Evolutionary conservation across 2,888 invertebrate species (phyloP).

Genomic region (Agrilus cyanescens): DNA sequence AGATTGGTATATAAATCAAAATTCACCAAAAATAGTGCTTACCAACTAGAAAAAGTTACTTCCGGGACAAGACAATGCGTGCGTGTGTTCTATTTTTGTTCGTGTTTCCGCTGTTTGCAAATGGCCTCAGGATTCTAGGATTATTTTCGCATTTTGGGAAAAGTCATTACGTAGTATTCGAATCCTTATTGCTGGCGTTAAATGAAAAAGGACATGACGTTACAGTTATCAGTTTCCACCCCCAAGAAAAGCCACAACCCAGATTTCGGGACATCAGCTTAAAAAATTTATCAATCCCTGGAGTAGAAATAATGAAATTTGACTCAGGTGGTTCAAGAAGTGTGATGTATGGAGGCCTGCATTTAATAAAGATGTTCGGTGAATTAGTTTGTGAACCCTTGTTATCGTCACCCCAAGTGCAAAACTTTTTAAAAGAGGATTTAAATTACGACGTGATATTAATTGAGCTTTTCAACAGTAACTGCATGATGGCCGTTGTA

Average conservation of each 20-base stretch:
- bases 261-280: conserved; percentile 16
- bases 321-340: background rate
- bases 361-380: too few species aligned
- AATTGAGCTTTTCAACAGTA: conserved; percentile 55
- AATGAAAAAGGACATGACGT: conserved; percentile 52
- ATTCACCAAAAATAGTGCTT: too few species aligned
- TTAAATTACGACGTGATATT: conserved; percentile 43
- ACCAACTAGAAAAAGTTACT: too few species aligned
- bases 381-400: too few species aligned
- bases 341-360: too few species aligned
- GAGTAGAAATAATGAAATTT: conserved; percentile 6
- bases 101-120: background rate
- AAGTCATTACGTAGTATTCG: conserved; percentile 58
- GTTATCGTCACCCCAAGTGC: too few species aligned
- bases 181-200: conserved; percentile 47
- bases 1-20: too few species aligned
- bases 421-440: too few species aligned
- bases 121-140: conserved; percentile 45
- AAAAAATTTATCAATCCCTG: conserved; percentile 5
- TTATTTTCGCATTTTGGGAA: conserved; percentile 56
- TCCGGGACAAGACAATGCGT: too few species aligned
- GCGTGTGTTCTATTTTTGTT: too few species aligned
- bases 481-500: conserved; percentile 53
- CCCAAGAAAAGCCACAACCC: conserved; percentile 19
- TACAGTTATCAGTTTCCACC: conserved; percentile 55